Evolutionary conservation across 1,140 invertebrate species (phyloP).

Genomic region (Zaprionus kolodkinae): DNA sequence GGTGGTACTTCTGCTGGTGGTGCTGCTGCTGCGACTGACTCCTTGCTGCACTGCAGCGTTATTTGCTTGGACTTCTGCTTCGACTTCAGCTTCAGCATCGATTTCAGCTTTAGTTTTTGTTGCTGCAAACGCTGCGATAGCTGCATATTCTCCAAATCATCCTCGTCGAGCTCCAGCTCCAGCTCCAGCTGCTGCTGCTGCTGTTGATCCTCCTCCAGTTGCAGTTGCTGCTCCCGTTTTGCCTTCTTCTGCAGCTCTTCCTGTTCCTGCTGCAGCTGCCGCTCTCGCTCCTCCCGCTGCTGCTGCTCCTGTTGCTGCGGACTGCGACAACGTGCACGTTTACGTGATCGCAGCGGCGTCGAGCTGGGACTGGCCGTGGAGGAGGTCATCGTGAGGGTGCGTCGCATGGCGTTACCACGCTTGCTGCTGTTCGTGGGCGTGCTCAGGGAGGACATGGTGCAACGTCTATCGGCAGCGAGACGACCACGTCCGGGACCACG

Average conservation of each 20-base stretch:
- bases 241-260: not conserved
- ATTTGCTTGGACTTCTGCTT: not conserved
- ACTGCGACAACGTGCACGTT: constrained; percentile 2
- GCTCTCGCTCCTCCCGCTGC: not conserved
- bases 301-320: not conserved
- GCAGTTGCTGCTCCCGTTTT: not conserved
- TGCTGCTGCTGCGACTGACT: not conserved
- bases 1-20: not conserved
- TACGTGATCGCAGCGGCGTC: not conserved
- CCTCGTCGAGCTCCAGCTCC: not conserved
- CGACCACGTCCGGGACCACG: constrained; percentile 17
- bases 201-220: not conserved
- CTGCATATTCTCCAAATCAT: constrained; percentile 4
- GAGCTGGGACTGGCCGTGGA: not conserved
- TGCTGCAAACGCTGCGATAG: not conserved
- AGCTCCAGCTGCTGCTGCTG: not conserved
- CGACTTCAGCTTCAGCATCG: no score
- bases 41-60: not conserved
- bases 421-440: constrained; percentile 2
- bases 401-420: constrained; percentile 16
- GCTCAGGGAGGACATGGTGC: constrained; percentile 17
- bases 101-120: not conserved
- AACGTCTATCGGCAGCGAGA: constrained; percentile 24
- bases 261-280: not conserved
- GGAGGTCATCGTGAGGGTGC: constrained; percentile 28